Conservation (phyloP, 2,113 vertebrate genomes). For the Dinomys branickii region DNA sequence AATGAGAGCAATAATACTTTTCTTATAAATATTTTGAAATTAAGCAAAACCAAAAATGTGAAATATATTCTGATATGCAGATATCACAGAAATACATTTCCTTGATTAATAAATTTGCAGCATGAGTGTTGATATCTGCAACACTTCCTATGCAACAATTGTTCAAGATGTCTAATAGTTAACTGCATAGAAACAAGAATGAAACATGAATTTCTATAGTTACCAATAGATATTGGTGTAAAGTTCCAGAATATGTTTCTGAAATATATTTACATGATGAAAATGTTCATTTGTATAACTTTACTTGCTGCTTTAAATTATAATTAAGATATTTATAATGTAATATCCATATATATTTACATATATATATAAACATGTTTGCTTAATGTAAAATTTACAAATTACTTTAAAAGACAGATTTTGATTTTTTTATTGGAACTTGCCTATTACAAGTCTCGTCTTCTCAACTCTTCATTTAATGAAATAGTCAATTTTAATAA, state of each 20-base stretch:
- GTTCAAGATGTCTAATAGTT: background rate
- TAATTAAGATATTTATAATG: background rate
- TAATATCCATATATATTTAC: accelerated
- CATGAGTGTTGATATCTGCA: too few relatives aligned
- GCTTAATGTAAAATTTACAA: background rate
- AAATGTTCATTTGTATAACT: background rate
- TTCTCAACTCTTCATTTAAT: slow-evolving; percentile 1
- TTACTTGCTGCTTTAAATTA: background rate
- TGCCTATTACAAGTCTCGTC: background rate
- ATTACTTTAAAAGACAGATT: background rate
- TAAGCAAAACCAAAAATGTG: background rate
- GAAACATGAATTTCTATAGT: background rate
- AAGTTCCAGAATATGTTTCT: background rate
- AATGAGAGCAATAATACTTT: background rate
- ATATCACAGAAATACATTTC: background rate
- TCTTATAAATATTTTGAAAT: background rate
- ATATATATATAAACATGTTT: background rate
- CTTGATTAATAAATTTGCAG: background rate
- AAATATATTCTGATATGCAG: background rate
- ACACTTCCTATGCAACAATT: background rate
- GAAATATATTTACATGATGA: background rate
- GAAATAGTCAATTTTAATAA: slow-evolving; percentile 9
- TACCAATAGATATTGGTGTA: background rate
- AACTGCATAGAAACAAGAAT: background rate
- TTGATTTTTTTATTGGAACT: slow-evolving; percentile 35